Conservation (phyloP, 2,113 vertebrate species). For the Bucco capensis region DNA sequence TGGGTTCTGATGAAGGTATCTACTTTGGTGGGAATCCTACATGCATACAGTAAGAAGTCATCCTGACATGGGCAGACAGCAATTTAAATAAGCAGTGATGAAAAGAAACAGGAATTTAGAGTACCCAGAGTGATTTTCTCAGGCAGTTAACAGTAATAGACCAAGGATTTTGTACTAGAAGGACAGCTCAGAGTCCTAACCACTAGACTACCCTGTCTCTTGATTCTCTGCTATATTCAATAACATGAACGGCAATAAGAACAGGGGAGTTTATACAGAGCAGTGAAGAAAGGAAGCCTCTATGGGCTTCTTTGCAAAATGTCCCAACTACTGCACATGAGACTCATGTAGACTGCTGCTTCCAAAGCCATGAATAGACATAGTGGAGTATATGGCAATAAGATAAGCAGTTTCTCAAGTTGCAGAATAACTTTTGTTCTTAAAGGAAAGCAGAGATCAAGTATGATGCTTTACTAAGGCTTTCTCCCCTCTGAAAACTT, state of each 20-base stretch:
- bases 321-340: neutral
- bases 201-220: neutral
- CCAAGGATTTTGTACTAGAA: neutral
- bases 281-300: neutral
- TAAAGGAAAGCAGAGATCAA: neutral
- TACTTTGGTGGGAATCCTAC: neutral
- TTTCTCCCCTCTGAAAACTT: neutral
- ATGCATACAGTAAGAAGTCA: rapidly evolving
- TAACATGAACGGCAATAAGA: neutral
- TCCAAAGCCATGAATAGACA: neutral
- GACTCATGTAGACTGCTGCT: neutral
- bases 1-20: neutral
- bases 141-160: neutral
- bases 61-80: neutral
- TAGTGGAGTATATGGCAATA: neutral
- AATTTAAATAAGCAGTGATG: neutral
- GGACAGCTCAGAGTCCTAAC: neutral
- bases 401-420: neutral
- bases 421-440: neutral
- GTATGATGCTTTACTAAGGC: neutral
- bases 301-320: neutral
- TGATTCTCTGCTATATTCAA: neutral
- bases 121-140: neutral
- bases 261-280: neutral
- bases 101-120: neutral